phyloP scores from a whole-genome alignment of 2,797 vertebrate species.

The Poecile montanus region DNA sequence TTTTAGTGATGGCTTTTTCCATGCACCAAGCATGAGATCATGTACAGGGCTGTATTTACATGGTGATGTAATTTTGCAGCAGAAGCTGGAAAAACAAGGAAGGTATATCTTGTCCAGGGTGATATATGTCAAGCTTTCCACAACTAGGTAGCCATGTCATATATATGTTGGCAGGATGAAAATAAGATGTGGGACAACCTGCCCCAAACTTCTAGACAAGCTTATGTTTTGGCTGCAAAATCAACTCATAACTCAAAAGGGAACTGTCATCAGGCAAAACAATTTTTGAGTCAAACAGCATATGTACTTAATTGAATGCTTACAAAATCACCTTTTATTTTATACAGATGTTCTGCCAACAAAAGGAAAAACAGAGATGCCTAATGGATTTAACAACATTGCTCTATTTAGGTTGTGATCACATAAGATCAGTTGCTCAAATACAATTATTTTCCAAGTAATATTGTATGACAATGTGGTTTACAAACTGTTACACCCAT shows the following conservation, averaged over 20 bases:
- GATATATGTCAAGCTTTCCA: constrained; percentile 36
- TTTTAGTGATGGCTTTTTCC: constrained; percentile 44
- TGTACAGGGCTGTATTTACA: constrained; percentile 32
- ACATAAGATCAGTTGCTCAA: neutral
- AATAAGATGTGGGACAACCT: constrained; percentile 4
- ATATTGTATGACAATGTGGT: neutral
- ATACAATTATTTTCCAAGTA: neutral
- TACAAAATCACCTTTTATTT: constrained; percentile 45
- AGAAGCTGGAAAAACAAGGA: constrained; percentile 61
- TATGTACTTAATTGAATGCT: constrained; percentile 6
- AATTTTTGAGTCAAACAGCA: neutral
- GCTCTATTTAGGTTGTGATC: neutral
- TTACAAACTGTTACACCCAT: constrained; percentile 1
- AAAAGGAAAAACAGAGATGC: neutral
- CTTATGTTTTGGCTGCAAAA: constrained; percentile 26
- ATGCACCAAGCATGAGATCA: constrained; percentile 44
- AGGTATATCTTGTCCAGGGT: neutral
- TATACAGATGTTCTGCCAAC: neutral
- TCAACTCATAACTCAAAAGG: neutral
- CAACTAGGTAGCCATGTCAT: neutral
- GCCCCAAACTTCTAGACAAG: constrained; percentile 4
- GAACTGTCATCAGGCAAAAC: neutral
- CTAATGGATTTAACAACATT: neutral
- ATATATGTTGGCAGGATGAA: constrained; percentile 10
- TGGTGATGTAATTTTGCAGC: constrained; percentile 61